phyloP scores from a whole-genome alignment of 2,888 invertebrate genomes.

The Conops quadrifasciatus region DNA sequence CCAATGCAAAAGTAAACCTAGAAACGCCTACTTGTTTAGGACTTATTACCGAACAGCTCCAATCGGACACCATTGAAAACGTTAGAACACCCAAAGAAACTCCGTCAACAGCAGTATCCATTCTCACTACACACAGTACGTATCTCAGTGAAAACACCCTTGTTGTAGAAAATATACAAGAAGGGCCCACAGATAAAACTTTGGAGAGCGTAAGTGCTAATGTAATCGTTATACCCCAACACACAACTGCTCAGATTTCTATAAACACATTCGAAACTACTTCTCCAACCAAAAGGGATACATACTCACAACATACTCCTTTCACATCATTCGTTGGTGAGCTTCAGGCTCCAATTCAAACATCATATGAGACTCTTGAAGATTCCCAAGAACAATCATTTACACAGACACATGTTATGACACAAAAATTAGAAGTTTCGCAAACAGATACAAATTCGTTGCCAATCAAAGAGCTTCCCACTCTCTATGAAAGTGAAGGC shows the following conservation, averaged over 20 bases:
- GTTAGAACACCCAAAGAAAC: slow-evolving; percentile 29
- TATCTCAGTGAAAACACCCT: slow-evolving; percentile 52
- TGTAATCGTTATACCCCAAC: slow-evolving; percentile 27
- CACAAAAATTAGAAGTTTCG: slow-evolving; percentile 35
- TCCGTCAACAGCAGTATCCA: slow-evolving; percentile 42
- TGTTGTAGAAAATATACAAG: slow-evolving; percentile 47
- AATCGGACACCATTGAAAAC: slow-evolving; percentile 44
- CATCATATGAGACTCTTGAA: slow-evolving; percentile 41
- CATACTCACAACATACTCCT: slow-evolving; percentile 23
- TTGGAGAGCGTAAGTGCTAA: slow-evolving; percentile 29
- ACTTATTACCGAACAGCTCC: slow-evolving; percentile 44
- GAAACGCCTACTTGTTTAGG: slow-evolving; percentile 44
- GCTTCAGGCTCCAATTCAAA: slow-evolving; percentile 39
- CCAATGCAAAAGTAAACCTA: slow-evolving; percentile 38
- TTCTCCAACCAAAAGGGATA: not conserved
- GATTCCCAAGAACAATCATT: slow-evolving; percentile 41
- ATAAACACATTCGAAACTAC: slow-evolving; percentile 36
- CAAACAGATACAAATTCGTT: slow-evolving; percentile 38
- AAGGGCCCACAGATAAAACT: slow-evolving; percentile 37
- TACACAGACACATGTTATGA: slow-evolving; percentile 31
- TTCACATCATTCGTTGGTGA: slow-evolving; percentile 40
- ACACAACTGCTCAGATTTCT: slow-evolving; percentile 33
- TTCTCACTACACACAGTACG: slow-evolving; percentile 51
- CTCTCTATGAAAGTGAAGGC: slow-evolving; percentile 33
- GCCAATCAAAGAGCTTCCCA: slow-evolving; percentile 33